Conservation (phyloP, 2,113 vertebrate genomes). For the Anarrhichthys ocellatus region DNA sequence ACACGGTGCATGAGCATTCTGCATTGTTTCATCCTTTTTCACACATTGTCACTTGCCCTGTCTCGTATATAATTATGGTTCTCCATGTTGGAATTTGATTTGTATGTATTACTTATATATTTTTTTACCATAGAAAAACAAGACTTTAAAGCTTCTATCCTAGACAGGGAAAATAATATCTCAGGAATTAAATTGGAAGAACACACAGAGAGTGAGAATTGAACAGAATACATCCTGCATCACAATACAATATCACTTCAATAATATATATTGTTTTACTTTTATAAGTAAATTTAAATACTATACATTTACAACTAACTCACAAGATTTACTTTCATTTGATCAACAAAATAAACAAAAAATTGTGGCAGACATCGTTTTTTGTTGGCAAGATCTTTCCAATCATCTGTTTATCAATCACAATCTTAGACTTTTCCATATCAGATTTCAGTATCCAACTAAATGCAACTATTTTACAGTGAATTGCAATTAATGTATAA, state of each 20-base stretch:
- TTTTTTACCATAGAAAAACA: neutral
- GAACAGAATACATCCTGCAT: neutral
- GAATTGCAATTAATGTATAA: neutral
- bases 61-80: neutral
- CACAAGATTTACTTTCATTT: neutral
- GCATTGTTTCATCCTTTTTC: slow-evolving; percentile 19
- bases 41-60: slow-evolving; percentile 11
- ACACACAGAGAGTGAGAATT: neutral
- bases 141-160: neutral
- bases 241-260: neutral
- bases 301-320: neutral
- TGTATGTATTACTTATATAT: neutral
- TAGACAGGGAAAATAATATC: neutral
- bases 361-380: neutral
- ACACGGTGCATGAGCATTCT: neutral
- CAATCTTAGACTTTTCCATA: neutral
- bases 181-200: neutral
- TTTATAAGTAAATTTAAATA: neutral
- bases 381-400: neutral
- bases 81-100: slow-evolving; percentile 7
- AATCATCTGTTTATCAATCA: neutral
- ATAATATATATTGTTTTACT: neutral
- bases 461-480: neutral
- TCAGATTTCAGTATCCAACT: neutral
- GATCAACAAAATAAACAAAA: neutral